phyloP scores from a whole-genome alignment of 2,888 invertebrate genomes.

The Drosophila seclusa region DNA sequence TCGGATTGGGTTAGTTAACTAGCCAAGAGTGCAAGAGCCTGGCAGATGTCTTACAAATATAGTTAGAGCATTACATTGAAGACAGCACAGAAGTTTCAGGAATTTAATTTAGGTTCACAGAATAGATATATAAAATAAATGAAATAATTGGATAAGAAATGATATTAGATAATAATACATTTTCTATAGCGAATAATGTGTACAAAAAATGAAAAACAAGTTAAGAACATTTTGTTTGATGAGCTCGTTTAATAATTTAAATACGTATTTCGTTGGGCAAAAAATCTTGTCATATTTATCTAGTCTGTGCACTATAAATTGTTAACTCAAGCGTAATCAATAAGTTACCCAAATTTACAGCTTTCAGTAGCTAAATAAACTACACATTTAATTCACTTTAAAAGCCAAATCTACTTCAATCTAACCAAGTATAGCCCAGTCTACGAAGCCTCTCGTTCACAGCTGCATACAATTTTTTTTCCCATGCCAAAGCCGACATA shows the following conservation, averaged over 20 bases:
- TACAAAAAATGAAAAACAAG: not conserved
- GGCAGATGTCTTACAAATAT: slow-evolving; percentile 1
- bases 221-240: not conserved
- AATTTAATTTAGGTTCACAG: not conserved
- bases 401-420: slow-evolving; percentile 27
- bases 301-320: not conserved
- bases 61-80: not conserved
- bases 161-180: not conserved
- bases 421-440: not conserved
- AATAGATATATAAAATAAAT: not conserved
- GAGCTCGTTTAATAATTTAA: not conserved
- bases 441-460: not conserved
- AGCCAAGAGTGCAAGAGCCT: slow-evolving; percentile 11
- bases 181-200: not conserved
- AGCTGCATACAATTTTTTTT: slow-evolving; percentile 37
- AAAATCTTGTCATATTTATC: not conserved
- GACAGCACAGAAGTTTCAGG: not conserved
- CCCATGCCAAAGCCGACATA: slow-evolving; percentile 55
- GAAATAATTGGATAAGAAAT: not conserved
- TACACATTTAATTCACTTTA: slow-evolving; percentile 17
- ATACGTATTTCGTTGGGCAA: not conserved
- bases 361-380: slow-evolving; percentile 15
- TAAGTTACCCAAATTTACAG: not conserved
- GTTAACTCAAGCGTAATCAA: not conserved
- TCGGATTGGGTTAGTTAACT: slow-evolving; percentile 11